Percentiles rank a stretch among this genome's conserved stretches.
Conservation (phyloP, 2,113 vertebrate species). For the Varanus komodoensis region DNA sequence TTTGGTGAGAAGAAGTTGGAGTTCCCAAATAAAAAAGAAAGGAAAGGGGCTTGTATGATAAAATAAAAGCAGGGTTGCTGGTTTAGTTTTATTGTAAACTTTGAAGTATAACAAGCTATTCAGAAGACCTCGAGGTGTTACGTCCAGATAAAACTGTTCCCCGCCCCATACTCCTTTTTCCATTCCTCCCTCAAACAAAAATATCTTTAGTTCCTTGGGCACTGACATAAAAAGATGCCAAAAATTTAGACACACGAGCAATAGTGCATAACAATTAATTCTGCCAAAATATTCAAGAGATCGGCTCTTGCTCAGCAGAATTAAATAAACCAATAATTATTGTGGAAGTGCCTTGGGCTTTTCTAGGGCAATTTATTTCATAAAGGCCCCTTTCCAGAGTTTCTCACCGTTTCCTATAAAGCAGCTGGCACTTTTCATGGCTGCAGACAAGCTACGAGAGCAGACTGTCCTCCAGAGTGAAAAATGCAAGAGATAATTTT, state of each 20-base stretch:
- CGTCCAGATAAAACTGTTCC: slow-evolving; percentile 33
- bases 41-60: slow-evolving; percentile 47
- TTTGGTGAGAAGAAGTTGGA: slow-evolving; percentile 51
- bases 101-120: slow-evolving; percentile 63
- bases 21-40: slow-evolving; percentile 63
- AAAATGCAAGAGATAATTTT: slow-evolving; percentile 7
- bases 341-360: slow-evolving; percentile 6
- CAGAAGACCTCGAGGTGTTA: slow-evolving; percentile 53
- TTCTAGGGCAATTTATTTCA: background rate
- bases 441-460: background rate
- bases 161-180: slow-evolving; percentile 43
- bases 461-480: background rate
- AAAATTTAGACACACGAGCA: slow-evolving; percentile 4
- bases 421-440: background rate
- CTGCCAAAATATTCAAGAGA: slow-evolving; percentile 11
- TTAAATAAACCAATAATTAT: slow-evolving; percentile 13
- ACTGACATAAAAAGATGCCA: background rate
- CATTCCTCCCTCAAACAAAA: slow-evolving; percentile 36
- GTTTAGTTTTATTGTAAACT: slow-evolving; percentile 63
- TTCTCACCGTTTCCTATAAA: background rate
- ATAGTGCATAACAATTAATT: background rate
- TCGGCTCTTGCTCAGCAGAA: slow-evolving; percentile 9
- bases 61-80: slow-evolving; percentile 62
- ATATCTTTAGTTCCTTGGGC: background rate
- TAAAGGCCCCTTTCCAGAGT: background rate